Base-by-base conservation (phyloP, 2,113 vertebrate genomes). In the Colaptes auratus region DNA sequence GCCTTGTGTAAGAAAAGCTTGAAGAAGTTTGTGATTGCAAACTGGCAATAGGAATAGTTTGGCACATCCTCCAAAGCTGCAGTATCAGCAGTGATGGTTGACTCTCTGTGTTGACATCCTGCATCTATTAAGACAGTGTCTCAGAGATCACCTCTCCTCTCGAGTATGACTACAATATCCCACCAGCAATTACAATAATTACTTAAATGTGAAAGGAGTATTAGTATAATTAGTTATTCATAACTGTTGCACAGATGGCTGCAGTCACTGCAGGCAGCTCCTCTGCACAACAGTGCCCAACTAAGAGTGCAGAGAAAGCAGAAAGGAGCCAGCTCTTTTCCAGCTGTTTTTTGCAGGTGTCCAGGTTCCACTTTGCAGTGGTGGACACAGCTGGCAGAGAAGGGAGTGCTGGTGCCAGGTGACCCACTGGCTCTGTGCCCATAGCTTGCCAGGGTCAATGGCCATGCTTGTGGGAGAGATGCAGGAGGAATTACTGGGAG, bases 21-120 rank as follows among this genome's bases (percentile, higher is more conserved):
- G 27, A 76, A 69, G 64, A 31, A 3, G 36, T 42, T 69, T 1
- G 0, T 2, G 7, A 3, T 16, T 21, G 0, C 55, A 12, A 10
- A 18, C 10, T 0, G 0, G 8, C 0, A 0, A 0, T 7, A 4
- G 4, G 46, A 61, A 6, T 13, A 36, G 48, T 7, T 48, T 78
- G 48, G 48, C 4, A 1, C 0, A 2, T 64, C 36, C 72, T 60
- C 55, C 55, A 9, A 5, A 92, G 88, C 0, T 63, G 46, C 50
- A 1, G 0, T 15, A 35, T 46, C n/a, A 10, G 75, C 67, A 6
- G 56, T 4, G 31, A 36, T 0, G 0, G 19, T 60, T 24, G 1
- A 25, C 74, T 72, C 60, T n/a, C 39, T 3, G 0, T 8, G 14
- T 25, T 77, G 65, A 31, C 77, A 27, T 64, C 66, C 5, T 0